Evolutionary conservation across 2,888 invertebrate genomes (phyloP).

Genomic region (Chrysodeixis includens): DNA sequence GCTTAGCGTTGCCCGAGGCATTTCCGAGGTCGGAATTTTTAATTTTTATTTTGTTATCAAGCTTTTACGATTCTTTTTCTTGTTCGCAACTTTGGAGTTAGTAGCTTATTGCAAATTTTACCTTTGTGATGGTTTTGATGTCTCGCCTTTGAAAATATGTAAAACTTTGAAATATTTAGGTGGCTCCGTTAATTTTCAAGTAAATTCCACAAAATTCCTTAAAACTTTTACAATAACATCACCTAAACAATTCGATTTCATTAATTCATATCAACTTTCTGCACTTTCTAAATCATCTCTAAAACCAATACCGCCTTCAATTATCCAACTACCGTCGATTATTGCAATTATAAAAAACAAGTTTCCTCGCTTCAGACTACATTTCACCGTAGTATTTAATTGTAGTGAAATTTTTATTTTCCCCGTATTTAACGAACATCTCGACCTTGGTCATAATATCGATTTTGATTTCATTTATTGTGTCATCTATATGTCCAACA

Average conservation of each 20-base stretch:
- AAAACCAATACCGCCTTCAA: conserved; percentile 34
- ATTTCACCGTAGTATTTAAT: conserved; percentile 48
- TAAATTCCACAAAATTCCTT: neutral
- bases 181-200: neutral
- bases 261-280: conserved; percentile 43
- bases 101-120: conserved; percentile 41
- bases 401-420: conserved; percentile 40
- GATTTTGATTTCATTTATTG: neutral
- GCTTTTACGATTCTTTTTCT: conserved; percentile 41
- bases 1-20: conserved; percentile 50
- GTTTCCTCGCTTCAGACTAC: conserved; percentile 40
- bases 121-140: conserved; percentile 39
- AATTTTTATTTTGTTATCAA: conserved; percentile 47
- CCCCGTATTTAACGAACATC: neutral
- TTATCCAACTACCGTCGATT: conserved; percentile 50
- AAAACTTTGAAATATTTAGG: conserved; percentile 20
- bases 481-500: neutral
- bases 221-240: conserved; percentile 15
- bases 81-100: conserved; percentile 33
- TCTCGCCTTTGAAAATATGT: conserved; percentile 30
- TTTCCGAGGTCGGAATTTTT: conserved; percentile 52
- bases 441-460: neutral
- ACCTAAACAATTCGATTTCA: conserved; percentile 26
- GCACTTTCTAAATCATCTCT: conserved; percentile 51
- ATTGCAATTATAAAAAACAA: conserved; percentile 56